Conservation (phyloP, 2,113 vertebrate species). For the Emydocephalus ijimae region DNA sequence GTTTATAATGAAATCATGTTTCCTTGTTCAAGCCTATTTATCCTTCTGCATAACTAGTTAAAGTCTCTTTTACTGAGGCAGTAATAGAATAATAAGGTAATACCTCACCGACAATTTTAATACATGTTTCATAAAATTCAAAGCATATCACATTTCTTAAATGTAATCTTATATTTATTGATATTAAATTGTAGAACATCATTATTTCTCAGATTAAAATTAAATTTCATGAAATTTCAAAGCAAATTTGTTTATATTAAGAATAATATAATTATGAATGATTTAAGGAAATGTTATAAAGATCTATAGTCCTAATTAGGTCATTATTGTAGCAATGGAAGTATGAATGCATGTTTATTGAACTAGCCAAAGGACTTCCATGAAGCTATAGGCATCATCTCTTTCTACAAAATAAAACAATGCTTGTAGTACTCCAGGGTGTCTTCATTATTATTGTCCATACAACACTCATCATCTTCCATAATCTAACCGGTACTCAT, state of each 20-base stretch:
- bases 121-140: neutral
- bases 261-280: neutral
- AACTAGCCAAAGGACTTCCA: neutral
- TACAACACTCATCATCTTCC: neutral
- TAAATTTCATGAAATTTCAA: neutral
- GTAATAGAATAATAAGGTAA: neutral
- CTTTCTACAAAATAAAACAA: neutral
- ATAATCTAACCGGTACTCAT: neutral
- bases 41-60: neutral
- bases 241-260: neutral
- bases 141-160: neutral
- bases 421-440: neutral
- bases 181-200: neutral
- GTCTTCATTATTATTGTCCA: neutral
- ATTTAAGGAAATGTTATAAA: neutral
- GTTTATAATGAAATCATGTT: neutral
- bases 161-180: neutral
- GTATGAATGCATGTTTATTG: neutral
- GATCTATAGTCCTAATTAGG: neutral
- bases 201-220: neutral
- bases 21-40: neutral
- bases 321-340: neutral
- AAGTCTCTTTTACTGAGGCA: neutral
- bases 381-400: neutral
- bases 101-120: neutral